Evolutionary conservation across 2,113 vertebrate species (phyloP), one percentile per base, ranked within the genome.

Genomic region (Poeciliopsis turrubarensis): DNA sequence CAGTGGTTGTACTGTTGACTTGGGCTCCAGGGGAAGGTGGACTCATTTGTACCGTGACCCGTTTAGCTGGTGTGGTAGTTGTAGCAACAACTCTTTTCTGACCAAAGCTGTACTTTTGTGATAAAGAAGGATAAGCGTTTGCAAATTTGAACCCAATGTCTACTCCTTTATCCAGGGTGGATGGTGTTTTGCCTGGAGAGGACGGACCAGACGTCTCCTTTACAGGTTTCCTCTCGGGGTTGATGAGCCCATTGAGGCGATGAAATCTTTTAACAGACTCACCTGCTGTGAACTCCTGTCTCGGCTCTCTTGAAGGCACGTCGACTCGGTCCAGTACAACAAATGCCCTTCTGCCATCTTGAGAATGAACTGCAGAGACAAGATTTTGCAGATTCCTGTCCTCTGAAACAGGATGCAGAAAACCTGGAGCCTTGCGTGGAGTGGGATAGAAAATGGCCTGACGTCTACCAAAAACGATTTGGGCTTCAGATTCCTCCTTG

Each of bases 71-170:
- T 41, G 31, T 1, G 3, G 60, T 2, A 31, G 64, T 51, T 3
- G n/a, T 13, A 4, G 27, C 11, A 25, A n/a, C 19, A 5, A 4
- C 5, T 73, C 7, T 10, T 67, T 68, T 86, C 22, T 30, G 81
- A 1, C 80, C 71, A 78, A 92, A 92, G 11, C 69, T 79, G 22
- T 86, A 92, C 74, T 86, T 92, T 54, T 57, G 57, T 22, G 69
- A 76, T 17, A 72, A 65, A 68, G 27, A 29, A 0, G 61, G 66
- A 41, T 64, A 30, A 1, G 3, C 0, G 6, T 73, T 80, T 47
- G 60, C 0, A 1, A 32, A 70, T 75, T 70, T 76, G 39, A 66
- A 68, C 27, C 1, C 34, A 5, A 37, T 34, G 0, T 39, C 29
- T 5, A 6, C 71, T 10, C 67, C 1, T 62, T 73, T 81, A 5